phyloP scores from a whole-genome alignment of 2,888 invertebrate species.

The Bombylius discolor region DNA sequence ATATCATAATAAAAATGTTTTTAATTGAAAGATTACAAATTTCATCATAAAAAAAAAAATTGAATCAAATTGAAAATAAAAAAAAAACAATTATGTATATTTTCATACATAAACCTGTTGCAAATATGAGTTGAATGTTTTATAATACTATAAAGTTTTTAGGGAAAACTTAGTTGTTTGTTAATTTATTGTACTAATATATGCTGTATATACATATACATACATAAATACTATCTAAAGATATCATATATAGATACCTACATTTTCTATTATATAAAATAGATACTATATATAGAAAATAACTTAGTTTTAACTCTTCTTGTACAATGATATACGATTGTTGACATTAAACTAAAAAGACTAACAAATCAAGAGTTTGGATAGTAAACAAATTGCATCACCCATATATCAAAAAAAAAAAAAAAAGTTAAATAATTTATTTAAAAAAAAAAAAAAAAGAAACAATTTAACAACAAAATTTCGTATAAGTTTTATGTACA shows the following conservation, averaged over 20 bases:
- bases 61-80: too few species aligned
- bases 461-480: too few species aligned
- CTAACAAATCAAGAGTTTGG: conserved; percentile 6
- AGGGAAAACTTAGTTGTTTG: conserved; percentile 5
- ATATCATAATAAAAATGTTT: too few species aligned
- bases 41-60: too few species aligned
- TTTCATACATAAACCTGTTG: conserved; percentile 6
- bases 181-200: not conserved
- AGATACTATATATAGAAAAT: not conserved
- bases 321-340: not conserved
- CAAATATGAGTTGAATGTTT: conserved; percentile 3
- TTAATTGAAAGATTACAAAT: too few species aligned
- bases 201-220: too few species aligned
- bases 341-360: conserved; percentile 6
- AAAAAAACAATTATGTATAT: not conserved
- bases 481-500: too few species aligned
- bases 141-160: conserved; percentile 1
- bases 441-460: too few species aligned
- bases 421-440: too few species aligned
- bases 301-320: not conserved
- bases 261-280: too few species aligned
- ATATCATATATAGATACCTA: not conserved
- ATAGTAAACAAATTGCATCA: conserved; percentile 2
- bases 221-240: too few species aligned
- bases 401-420: not conserved